Conservation (phyloP, 2,113 vertebrate species). For the Toxostoma redivivum region DNA sequence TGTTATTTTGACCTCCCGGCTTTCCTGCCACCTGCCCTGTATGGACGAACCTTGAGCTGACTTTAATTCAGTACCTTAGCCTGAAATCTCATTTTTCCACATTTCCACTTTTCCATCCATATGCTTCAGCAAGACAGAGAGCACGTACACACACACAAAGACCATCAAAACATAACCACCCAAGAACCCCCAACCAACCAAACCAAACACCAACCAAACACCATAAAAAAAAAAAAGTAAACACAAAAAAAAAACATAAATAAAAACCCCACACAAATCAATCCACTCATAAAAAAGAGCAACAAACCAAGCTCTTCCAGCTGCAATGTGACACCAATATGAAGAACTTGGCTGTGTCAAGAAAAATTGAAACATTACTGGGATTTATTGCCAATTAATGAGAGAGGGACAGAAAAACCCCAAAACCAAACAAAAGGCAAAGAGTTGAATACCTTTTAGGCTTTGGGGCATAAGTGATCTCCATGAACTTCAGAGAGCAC, state of each 20-base stretch:
- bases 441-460: background rate
- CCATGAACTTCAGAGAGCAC: background rate
- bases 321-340: fast-evolving
- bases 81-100: background rate
- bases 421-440: background rate
- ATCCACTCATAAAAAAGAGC: background rate
- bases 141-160: fast-evolving
- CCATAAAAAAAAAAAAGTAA: too few species aligned
- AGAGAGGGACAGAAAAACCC: background rate
- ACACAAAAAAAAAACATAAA: too few species aligned
- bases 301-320: background rate
- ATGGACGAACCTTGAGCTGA: fast-evolving
- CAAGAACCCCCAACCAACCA: fast-evolving
- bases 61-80: background rate
- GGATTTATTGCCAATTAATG: fast-evolving
- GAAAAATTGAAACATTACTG: fast-evolving
- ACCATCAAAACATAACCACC: background rate
- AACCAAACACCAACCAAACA: background rate
- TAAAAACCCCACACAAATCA: background rate
- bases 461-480: background rate
- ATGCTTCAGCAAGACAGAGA: background rate
- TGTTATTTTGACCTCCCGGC: background rate
- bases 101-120: background rate
- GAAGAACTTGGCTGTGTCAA: background rate
- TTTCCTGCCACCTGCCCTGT: background rate